Conservation (phyloP, 2,113 vertebrate species). For the Saimiri boliviensis region DNA sequence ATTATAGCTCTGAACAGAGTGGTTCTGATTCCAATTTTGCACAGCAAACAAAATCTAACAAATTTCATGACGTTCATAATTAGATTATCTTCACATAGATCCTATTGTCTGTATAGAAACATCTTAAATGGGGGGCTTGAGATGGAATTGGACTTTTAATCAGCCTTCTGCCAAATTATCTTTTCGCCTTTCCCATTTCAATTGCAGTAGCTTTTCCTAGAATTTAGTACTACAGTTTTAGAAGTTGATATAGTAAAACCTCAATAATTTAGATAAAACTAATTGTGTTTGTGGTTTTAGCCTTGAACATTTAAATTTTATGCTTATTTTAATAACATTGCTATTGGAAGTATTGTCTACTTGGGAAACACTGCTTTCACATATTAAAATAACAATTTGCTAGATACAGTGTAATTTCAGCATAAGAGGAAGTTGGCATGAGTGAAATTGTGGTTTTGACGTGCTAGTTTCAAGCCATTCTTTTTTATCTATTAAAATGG, state of each 20-base stretch:
- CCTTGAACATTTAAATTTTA: constrained; percentile 28
- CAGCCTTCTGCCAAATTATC: not conserved
- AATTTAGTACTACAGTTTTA: constrained; percentile 12
- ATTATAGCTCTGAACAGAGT: not conserved
- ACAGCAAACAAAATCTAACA: not conserved
- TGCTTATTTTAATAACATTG: constrained; percentile 34
- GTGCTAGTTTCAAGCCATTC: not conserved
- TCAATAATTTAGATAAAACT: constrained; percentile 46
- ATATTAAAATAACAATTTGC: constrained; percentile 39
- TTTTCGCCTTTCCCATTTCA: constrained; percentile 16
- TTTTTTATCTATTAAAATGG: constrained; percentile 34
- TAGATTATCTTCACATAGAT: not conserved
- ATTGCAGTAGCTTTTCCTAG: not conserved
- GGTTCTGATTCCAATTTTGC: constrained; percentile 34
- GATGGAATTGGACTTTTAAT: constrained; percentile 1
- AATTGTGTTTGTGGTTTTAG: constrained; percentile 43
- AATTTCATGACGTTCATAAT: not conserved
- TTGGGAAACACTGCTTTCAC: not conserved
- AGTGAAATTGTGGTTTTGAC: not conserved
- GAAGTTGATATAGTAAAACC: constrained; percentile 24
- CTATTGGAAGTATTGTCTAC: not conserved
- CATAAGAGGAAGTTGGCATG: not conserved
- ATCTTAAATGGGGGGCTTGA: not conserved
- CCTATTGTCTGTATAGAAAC: not conserved
- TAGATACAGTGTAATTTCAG: not conserved